phyloP scores from a whole-genome alignment of 2,888 invertebrate species.

The Aradus depressus region DNA sequence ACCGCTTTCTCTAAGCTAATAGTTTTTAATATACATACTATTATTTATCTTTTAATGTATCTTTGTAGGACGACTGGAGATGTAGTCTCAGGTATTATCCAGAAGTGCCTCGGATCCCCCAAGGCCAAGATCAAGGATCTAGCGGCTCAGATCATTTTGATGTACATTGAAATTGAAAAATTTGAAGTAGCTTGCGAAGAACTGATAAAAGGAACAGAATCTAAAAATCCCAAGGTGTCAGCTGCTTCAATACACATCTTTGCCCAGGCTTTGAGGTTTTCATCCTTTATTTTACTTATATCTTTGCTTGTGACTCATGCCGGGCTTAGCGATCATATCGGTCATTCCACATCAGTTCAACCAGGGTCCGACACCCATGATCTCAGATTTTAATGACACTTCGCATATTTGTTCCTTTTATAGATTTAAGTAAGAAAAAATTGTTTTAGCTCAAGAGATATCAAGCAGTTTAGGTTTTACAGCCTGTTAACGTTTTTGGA shows the following conservation, averaged over 20 bases:
- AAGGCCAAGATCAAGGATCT: conserved; percentile 85
- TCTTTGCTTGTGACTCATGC: not conserved
- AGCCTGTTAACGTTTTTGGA: too few relatives aligned
- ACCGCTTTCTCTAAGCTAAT: not conserved
- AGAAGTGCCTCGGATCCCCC: conserved; percentile 86
- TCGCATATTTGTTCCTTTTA: too few relatives aligned
- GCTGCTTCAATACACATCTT: conserved; percentile 67
- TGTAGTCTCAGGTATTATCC: conserved; percentile 75
- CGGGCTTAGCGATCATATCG: too few relatives aligned
- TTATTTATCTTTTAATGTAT: not conserved
- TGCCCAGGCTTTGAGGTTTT: conserved; percentile 60
- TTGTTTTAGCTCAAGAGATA: too few relatives aligned
- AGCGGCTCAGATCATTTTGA: conserved; percentile 75
- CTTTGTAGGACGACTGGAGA: conserved; percentile 63
- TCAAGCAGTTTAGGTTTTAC: too few relatives aligned
- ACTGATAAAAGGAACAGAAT: conserved; percentile 82
- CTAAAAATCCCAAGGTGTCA: conserved; percentile 93
- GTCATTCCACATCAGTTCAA: too few relatives aligned
- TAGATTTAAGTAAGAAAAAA: too few relatives aligned
- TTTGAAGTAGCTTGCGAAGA: conserved; percentile 83
- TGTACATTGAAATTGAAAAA: conserved; percentile 94
- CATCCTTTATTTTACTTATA: not conserved
- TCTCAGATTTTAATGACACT: too few relatives aligned
- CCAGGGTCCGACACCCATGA: too few relatives aligned
- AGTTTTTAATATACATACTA: not conserved